Conservation (phyloP, 2,888 invertebrate species). For the Pharmacophagus antenor region DNA sequence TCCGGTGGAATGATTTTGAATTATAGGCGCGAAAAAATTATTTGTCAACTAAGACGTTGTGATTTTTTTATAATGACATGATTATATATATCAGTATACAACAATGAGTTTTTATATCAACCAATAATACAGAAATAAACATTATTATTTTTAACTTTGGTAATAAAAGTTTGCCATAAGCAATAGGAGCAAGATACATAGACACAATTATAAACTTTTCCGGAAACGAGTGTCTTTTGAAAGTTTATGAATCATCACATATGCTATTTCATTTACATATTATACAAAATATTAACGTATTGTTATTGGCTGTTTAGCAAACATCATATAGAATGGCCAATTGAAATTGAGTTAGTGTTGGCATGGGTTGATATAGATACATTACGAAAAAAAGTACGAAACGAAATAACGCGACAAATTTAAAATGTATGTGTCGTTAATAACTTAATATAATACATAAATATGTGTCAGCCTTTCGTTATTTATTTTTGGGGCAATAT, state of each 20-base stretch:
- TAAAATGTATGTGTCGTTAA: constrained; percentile 8
- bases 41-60: constrained; percentile 3
- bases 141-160: not conserved
- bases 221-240: constrained; percentile 78
- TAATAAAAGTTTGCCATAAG: constrained; percentile 46
- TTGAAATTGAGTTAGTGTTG: constrained; percentile 34
- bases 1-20: constrained; percentile 77
- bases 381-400: constrained; percentile 20
- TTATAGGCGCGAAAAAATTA: constrained; percentile 61
- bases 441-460: not conserved
- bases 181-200: constrained; percentile 57
- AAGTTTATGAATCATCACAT: constrained; percentile 74
- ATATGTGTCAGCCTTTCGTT: not conserved
- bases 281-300: constrained; percentile 19
- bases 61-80: not conserved
- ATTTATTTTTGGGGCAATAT: not conserved
- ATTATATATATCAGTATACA: not conserved
- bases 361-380: constrained; percentile 6
- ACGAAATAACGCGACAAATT: constrained; percentile 17
- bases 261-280: constrained; percentile 53
- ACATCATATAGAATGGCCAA: constrained; percentile 33
- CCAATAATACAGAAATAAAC: not conserved
- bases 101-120: constrained; percentile 2
- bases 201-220: constrained; percentile 63
- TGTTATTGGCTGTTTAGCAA: constrained; percentile 37